These are phyloP conservation scores for Simalia tracyae DNA, from an alignment of 2,797 vertebrate species.

Conservation along the genomic window DNA sequence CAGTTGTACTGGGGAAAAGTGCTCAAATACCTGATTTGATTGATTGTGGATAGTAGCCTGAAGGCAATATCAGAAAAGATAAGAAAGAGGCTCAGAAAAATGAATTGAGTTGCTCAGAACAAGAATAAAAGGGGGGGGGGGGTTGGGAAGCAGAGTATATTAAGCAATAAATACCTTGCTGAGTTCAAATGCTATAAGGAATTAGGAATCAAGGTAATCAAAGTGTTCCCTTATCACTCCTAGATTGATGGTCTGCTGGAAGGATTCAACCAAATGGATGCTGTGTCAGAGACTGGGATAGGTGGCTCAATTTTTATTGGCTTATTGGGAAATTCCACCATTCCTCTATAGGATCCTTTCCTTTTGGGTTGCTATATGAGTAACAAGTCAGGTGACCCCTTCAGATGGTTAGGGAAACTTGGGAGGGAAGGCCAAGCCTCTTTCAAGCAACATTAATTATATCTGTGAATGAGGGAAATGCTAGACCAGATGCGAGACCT, in stretches of 20 bases:
- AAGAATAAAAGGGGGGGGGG: not conserved
- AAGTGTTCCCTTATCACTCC: not conserved
- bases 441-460: not conserved
- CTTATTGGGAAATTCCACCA: not conserved
- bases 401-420: not conserved
- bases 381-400: not conserved
- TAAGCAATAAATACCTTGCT: not conserved
- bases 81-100: not conserved
- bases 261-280: not conserved
- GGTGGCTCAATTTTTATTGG: not conserved
- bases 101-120: not conserved
- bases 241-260: not conserved
- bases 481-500: not conserved
- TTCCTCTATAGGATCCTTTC: not conserved
- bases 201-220: not conserved
- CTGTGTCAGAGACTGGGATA: not conserved
- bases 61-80: not conserved
- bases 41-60: not conserved
- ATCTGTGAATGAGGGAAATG: not conserved
- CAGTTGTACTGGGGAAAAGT: not conserved
- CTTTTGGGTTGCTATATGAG: not conserved
- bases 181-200: not conserved
- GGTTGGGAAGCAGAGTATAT: not conserved
- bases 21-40: not conserved
- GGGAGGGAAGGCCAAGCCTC: not conserved